Percentiles rank a stretch among this genome's conserved stretches.
Conservation (phyloP, 23 tunicate genomes). For the Pegea sp. region DNA sequence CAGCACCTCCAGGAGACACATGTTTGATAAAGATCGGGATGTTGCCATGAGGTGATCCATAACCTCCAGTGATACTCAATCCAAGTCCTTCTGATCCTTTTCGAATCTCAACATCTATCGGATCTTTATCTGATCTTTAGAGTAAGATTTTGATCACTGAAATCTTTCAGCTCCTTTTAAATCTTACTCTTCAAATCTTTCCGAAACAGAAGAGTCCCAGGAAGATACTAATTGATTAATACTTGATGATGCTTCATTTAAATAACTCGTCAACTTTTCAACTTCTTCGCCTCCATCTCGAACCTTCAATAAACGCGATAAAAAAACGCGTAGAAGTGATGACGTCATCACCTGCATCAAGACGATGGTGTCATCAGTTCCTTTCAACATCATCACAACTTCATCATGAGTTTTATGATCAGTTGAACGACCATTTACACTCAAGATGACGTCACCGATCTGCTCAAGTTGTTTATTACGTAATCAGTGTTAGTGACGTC, state of each 20-base stretch:
- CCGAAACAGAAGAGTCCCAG: not conserved
- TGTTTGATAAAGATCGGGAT: slow-evolving; percentile 79
- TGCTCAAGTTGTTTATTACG: not conserved
- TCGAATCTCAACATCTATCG: slow-evolving; percentile 27
- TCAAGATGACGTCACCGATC: slow-evolving; percentile 66
- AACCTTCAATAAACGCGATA: slow-evolving; percentile 6
- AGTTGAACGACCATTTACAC: slow-evolving; percentile 81
- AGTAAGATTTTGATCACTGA: not conserved
- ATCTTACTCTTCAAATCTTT: not conserved
- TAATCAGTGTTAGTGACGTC: not conserved
- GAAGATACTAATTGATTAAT: slow-evolving; percentile 3
- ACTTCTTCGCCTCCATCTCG: slow-evolving; percentile 51
- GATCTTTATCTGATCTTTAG: not conserved
- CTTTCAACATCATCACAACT: slow-evolving; percentile 62
- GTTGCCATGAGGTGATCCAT: slow-evolving; percentile 88
- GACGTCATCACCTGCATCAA: slow-evolving; percentile 30
- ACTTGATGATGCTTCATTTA: slow-evolving; percentile 15
- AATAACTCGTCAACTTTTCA: slow-evolving; percentile 26
- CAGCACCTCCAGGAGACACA: slow-evolving; percentile 68
- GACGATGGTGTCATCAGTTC: slow-evolving; percentile 35
- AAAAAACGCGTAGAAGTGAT: not conserved
- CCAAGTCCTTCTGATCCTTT: slow-evolving; percentile 83
- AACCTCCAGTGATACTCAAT: slow-evolving; percentile 82
- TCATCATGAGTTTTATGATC: slow-evolving; percentile 83
- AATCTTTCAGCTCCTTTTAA: not conserved